A percentile compares a stretch with the other conserved stretches of the same genome.
phyloP scores from a whole-genome alignment of 2,797 vertebrate species.

The Bradypodion ventrale region DNA sequence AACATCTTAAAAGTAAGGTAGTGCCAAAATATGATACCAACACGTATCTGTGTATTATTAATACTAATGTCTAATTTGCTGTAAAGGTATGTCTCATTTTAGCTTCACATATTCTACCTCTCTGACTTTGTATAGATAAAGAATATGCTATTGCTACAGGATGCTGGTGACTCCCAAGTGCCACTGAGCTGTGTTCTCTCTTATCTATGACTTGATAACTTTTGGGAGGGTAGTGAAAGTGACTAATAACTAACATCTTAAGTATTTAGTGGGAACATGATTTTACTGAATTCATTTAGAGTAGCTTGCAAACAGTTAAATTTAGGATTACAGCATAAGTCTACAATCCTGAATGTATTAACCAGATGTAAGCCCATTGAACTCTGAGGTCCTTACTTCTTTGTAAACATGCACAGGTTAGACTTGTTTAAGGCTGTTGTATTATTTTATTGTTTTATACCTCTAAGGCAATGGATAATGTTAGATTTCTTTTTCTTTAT shows the following conservation, averaged over 20 bases:
- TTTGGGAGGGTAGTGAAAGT: too few relatives aligned
- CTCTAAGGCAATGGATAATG: conserved; percentile 24
- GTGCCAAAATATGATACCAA: neutral
- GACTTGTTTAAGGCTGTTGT: neutral
- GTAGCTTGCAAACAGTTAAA: neutral
- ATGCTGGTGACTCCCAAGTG: neutral
- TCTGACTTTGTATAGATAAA: neutral
- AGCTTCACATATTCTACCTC: neutral
- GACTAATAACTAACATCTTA: too few relatives aligned
- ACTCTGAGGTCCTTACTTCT: neutral
- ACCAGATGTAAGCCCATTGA: neutral
- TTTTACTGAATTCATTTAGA: neutral
- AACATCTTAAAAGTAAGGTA: neutral
- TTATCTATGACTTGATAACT: too few relatives aligned
- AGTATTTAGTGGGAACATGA: neutral
- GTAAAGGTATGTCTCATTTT: neutral
- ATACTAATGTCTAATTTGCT: neutral
- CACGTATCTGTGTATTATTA: neutral
- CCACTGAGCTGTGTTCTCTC: too few relatives aligned
- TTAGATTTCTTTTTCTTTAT: conserved; percentile 21
- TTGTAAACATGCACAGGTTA: neutral
- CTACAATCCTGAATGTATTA: neutral
- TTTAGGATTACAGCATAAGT: neutral
- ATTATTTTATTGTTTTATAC: neutral
- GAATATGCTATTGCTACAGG: neutral